A percentile compares a stretch with the other conserved stretches of the same genome.
Evolutionary conservation across 2,797 vertebrate species (phyloP).

Genomic region (Meda fulgida): DNA sequence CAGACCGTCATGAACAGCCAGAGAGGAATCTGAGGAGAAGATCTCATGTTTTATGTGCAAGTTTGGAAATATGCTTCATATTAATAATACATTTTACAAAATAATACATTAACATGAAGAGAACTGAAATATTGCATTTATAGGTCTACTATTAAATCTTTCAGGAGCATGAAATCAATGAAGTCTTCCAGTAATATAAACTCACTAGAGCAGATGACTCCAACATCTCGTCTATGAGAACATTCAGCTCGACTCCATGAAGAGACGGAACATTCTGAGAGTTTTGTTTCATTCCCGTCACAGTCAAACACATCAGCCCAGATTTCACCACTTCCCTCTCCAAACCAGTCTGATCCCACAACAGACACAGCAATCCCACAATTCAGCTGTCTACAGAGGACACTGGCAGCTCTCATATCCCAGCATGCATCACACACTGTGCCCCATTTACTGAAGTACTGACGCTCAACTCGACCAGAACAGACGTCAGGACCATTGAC

Average conservation of each 20-base stretch:
- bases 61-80: no score
- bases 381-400: conserved; percentile 55
- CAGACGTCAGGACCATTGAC: accelerated
- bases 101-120: no score
- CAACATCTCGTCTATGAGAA: not conserved
- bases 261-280: not conserved
- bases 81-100: no score
- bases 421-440: conserved; percentile 1
- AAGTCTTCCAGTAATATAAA: no score
- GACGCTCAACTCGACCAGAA: not conserved
- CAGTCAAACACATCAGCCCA: conserved; percentile 1
- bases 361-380: conserved; percentile 65
- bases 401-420: conserved; percentile 6
- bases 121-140: no score
- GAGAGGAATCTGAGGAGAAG: conserved; percentile 30
- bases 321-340: not conserved
- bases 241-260: conserved; percentile 4
- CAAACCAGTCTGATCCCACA: not conserved
- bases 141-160: no score
- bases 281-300: not conserved
- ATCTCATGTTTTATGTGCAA: no score
- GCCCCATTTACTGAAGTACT: accelerated
- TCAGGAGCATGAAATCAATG: no score
- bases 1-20: conserved; percentile 36
- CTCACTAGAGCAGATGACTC: not conserved